Conservation (phyloP, 2,113 vertebrate species). For the Oceanites oceanicus region DNA sequence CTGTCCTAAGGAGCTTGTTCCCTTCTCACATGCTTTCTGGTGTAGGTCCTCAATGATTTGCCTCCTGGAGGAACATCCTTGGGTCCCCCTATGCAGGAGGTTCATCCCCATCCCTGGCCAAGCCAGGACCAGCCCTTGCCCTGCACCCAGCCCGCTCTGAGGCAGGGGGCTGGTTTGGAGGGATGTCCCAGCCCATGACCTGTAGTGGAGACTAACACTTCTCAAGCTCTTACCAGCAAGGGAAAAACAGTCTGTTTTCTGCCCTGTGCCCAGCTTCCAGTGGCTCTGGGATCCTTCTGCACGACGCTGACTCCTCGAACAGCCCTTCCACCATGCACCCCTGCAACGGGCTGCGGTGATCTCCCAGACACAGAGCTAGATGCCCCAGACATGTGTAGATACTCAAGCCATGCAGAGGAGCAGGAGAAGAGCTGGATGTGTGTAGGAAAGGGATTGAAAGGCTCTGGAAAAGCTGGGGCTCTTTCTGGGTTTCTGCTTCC, state of each 20-base stretch:
- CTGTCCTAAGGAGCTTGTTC: background rate
- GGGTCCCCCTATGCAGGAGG: background rate
- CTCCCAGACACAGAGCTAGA: background rate
- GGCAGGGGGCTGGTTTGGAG: background rate
- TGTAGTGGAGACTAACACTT: background rate
- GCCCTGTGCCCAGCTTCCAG: background rate
- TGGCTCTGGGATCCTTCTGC: background rate
- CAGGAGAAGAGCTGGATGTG: background rate
- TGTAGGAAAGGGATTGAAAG: background rate
- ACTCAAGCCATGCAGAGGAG: background rate
- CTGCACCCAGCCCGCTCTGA: fast-evolving
- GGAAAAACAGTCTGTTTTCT: background rate
- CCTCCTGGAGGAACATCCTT: background rate
- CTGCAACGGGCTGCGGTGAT: background rate
- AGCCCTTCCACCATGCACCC: background rate
- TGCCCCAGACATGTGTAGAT: background rate
- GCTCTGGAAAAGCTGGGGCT: background rate
- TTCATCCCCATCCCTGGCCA: background rate
- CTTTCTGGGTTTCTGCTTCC: background rate
- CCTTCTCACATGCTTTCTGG: background rate
- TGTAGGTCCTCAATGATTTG: background rate
- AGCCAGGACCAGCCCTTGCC: background rate
- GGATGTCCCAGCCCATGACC: background rate
- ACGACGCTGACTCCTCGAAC: background rate
- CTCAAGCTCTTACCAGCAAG: background rate